A percentile compares a stretch with the other conserved stretches of the same genome.
These are phyloP conservation scores for Daphoenositta chrysoptera DNA, from an alignment of 2,113 vertebrate genomes.

Conservation along the genomic window DNA sequence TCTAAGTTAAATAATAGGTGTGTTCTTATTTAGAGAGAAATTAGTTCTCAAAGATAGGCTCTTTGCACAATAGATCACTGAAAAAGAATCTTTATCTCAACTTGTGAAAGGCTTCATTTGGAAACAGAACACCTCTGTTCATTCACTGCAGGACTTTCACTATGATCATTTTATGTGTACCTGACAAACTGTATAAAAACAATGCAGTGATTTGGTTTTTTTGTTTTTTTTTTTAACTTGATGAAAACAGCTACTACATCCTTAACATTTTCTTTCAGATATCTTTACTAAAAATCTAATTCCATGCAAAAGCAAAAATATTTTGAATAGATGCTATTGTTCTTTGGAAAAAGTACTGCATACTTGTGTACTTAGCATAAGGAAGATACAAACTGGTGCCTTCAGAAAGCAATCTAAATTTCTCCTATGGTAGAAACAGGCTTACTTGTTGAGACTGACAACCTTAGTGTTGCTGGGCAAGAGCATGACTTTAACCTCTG, in stretches of 20 bases:
- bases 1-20: not conserved
- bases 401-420: not conserved
- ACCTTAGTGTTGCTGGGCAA: not conserved
- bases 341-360: not conserved
- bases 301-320: not conserved
- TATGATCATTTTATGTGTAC: not conserved
- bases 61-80: not conserved
- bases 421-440: not conserved
- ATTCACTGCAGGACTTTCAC: not conserved
- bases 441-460: not conserved
- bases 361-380: not conserved
- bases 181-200: not conserved
- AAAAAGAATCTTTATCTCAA: not conserved
- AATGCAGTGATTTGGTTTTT: not conserved
- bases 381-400: not conserved
- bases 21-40: not conserved
- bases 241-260: not conserved
- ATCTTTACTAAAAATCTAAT: not conserved
- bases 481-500: not conserved
- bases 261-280: not conserved
- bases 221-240: not conserved
- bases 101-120: not conserved
- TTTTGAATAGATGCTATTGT: not conserved
- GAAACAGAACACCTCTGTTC: not conserved
- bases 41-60: not conserved